Percentiles rank a stretch among this genome's conserved stretches.
phyloP scores from a whole-genome alignment of 1,140 invertebrate species.

The Lasaia peninsularis region DNA sequence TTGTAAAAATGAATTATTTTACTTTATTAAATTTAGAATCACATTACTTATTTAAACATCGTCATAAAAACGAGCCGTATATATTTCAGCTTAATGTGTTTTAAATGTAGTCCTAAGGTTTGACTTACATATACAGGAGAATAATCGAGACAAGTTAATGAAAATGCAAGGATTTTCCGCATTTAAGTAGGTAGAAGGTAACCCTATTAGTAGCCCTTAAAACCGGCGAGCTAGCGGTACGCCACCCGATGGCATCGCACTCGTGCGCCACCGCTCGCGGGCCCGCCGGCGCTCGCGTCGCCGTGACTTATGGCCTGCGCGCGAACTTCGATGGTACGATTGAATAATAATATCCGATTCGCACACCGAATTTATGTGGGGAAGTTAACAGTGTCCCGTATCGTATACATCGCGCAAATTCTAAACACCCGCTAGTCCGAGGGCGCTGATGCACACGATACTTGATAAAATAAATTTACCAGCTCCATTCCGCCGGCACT shows the following conservation, averaged over 20 bases:
- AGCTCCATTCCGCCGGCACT: conserved; percentile 45
- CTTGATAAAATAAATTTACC: conserved; percentile 62
- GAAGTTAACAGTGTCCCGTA: conserved; percentile 69
- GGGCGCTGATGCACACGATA: conserved; percentile 50
- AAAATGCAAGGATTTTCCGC: too few species aligned
- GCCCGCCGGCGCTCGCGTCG: conserved; percentile 68
- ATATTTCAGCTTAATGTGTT: too few species aligned
- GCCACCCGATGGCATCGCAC: conserved; percentile 58
- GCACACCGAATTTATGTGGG: conserved; percentile 74
- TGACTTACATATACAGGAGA: too few species aligned
- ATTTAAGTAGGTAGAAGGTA: too few species aligned
- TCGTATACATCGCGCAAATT: conserved; percentile 58
- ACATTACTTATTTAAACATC: too few species aligned
- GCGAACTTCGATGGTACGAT: conserved; percentile 70
- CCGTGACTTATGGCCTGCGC: conserved; percentile 70
- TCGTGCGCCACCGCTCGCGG: conserved; percentile 70
- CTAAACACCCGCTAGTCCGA: conserved; percentile 45
- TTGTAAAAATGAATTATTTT: too few species aligned
- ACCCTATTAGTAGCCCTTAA: conserved; percentile 13
- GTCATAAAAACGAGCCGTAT: too few species aligned
- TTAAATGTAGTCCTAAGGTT: too few species aligned
- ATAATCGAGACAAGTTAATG: too few species aligned
- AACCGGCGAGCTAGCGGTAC: conserved; percentile 34
- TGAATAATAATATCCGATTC: conserved; percentile 75
- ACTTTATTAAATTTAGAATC: too few species aligned